Evolutionary conservation across 2,113 vertebrate genomes (phyloP).

Genomic region (Tupaia chinensis): DNA sequence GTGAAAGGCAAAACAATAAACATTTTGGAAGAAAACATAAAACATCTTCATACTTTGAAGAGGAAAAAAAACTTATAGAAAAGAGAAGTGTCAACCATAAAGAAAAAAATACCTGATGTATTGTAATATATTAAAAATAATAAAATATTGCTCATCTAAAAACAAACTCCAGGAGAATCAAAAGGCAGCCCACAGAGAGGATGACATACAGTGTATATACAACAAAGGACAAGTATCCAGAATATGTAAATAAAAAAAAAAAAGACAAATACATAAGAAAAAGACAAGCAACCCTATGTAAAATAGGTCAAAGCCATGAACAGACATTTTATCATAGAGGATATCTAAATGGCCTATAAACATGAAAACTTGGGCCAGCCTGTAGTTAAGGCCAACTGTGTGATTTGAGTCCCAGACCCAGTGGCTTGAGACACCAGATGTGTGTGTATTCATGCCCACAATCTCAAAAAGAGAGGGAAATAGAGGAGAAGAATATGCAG

Average conservation of each 20-base stretch:
- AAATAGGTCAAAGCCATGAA: slow-evolving; percentile 26
- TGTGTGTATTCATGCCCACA: no score
- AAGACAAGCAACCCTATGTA: neutral
- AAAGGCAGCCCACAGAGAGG: neutral
- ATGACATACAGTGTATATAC: neutral
- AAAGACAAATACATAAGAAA: slow-evolving; percentile 42
- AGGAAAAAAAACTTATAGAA: neutral
- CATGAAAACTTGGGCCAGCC: neutral
- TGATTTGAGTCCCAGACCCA: no score
- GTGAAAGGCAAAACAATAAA: slow-evolving; percentile 31
- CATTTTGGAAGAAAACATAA: slow-evolving; percentile 14
- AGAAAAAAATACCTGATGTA: slow-evolving; percentile 5
- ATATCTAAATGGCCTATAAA: neutral
- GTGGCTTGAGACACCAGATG: no score
- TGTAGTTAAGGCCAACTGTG: no score
- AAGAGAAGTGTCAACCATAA: slow-evolving; percentile 7
- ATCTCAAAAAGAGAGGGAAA: no score
- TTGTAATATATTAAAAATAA: neutral
- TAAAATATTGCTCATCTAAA: neutral
- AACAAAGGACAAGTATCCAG: slow-evolving; percentile 19
- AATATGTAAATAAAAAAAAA: slow-evolving; percentile 4
- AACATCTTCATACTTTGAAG: slow-evolving; percentile 5
- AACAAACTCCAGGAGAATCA: neutral
- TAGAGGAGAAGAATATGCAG: no score
- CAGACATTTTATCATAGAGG: slow-evolving; percentile 7